These are phyloP conservation scores for Vanacampus margaritifer DNA, from an alignment of 2,113 vertebrate species.

Conservation along the genomic window DNA sequence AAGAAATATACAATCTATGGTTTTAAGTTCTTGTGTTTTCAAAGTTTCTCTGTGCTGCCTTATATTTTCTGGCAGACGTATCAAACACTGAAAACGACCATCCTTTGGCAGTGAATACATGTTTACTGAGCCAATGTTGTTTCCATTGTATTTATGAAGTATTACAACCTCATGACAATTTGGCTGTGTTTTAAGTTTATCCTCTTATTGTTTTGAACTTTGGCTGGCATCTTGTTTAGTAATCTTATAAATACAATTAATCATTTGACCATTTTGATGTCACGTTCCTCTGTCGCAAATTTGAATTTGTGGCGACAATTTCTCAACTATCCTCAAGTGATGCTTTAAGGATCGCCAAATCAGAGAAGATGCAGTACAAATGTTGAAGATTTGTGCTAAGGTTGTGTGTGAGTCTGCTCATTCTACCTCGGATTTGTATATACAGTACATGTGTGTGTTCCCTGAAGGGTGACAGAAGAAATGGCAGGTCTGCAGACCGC, in stretches of 20 bases:
- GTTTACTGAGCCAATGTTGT: not conserved
- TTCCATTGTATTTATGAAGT: not conserved
- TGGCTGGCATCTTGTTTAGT: not conserved
- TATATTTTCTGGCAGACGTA: too few species aligned
- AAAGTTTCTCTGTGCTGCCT: too few species aligned
- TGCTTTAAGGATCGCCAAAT: not conserved
- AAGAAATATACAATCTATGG: not conserved
- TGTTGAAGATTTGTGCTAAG: not conserved
- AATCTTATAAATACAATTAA: not conserved
- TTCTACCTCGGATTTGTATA: conserved; percentile 14
- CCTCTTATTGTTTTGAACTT: not conserved
- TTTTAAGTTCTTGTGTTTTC: not conserved
- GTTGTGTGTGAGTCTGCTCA: not conserved
- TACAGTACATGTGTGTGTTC: conserved; percentile 30
- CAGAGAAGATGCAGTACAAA: not conserved
- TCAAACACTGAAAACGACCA: too few species aligned
- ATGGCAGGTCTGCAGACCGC: conserved; percentile 62
- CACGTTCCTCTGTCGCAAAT: not conserved
- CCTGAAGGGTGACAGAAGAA: conserved; percentile 52
- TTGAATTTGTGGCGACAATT: not conserved
- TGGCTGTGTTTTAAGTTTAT: not conserved
- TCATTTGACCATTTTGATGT: not conserved
- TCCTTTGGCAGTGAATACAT: too few species aligned
- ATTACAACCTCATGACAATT: not conserved
- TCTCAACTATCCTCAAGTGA: not conserved